Conservation (phyloP, 2,113 vertebrate species). For the Ceyx cyanopectus region DNA sequence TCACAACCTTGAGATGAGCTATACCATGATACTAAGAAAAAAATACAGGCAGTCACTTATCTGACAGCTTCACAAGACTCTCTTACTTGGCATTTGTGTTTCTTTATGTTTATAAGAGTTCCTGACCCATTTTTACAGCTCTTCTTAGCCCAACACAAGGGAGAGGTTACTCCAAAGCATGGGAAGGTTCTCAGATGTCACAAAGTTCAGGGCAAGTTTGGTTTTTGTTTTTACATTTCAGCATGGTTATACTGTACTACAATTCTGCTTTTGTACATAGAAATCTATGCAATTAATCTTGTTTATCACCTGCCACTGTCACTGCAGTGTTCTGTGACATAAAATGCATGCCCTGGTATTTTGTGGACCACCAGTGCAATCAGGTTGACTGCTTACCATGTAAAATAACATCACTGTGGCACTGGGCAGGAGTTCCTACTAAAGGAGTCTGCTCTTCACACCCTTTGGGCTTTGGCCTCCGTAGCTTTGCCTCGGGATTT, state of each 20-base stretch:
- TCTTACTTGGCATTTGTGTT: background rate
- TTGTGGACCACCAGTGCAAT: background rate
- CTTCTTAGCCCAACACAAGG: background rate
- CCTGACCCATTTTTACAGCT: background rate
- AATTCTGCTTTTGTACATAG: background rate
- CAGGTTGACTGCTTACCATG: conserved; percentile 80
- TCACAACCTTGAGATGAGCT: background rate
- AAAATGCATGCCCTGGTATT: background rate
- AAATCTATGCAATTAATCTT: background rate
- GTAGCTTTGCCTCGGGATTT: conserved; percentile 86
- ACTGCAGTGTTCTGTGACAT: background rate
- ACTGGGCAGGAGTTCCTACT: conserved; percentile 76
- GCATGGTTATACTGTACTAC: background rate
- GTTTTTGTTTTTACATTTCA: background rate
- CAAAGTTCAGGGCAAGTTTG: background rate
- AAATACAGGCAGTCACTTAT: background rate
- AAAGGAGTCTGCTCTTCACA: conserved; percentile 88
- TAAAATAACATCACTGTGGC: conserved; percentile 76
- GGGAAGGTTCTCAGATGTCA: background rate
- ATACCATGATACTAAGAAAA: background rate
- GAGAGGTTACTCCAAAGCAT: background rate
- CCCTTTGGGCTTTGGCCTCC: conserved; percentile 77
- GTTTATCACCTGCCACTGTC: background rate
- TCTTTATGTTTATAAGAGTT: background rate
- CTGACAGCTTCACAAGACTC: background rate